Conservation (phyloP, 1,140 invertebrate genomes). For the Matsumurasca onukii region DNA sequence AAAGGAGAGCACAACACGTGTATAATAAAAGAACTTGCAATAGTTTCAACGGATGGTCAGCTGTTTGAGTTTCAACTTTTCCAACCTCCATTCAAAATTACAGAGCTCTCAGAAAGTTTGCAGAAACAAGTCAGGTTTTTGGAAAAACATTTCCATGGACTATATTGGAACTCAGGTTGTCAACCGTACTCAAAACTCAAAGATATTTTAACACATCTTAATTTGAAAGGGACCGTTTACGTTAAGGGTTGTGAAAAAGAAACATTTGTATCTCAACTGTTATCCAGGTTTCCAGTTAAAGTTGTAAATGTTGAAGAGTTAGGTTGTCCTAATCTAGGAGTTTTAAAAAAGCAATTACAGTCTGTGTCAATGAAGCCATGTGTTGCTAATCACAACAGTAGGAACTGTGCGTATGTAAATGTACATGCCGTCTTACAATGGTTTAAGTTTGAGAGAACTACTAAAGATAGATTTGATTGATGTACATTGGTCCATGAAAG, state of each 20-base stretch:
- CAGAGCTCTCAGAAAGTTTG: neutral
- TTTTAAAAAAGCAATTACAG: neutral
- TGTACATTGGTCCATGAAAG: neutral
- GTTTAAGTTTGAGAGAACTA: neutral
- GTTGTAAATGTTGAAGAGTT: conserved; percentile 11
- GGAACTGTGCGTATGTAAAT: conserved; percentile 10
- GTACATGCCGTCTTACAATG: conserved; percentile 9
- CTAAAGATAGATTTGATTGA: neutral
- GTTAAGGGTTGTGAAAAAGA: conserved; percentile 10
- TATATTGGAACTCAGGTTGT: neutral
- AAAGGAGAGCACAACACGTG: neutral
- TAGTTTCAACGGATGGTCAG: conserved; percentile 7
- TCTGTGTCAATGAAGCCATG: neutral
- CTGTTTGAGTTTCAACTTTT: neutral
- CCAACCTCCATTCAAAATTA: neutral
- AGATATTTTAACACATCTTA: neutral
- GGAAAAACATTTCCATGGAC: conserved; percentile 1
- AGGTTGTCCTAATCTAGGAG: neutral
- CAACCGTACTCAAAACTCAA: neutral
- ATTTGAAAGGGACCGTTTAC: conserved; percentile 6
- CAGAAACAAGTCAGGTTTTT: conserved; percentile 3
- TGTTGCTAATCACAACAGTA: neutral
- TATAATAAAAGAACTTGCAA: conserved; percentile 11
- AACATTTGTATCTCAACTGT: neutral
- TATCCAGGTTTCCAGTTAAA: neutral